phyloP scores from a whole-genome alignment of 2,113 vertebrate species.

The Poeciliopsis turrubarensis region DNA sequence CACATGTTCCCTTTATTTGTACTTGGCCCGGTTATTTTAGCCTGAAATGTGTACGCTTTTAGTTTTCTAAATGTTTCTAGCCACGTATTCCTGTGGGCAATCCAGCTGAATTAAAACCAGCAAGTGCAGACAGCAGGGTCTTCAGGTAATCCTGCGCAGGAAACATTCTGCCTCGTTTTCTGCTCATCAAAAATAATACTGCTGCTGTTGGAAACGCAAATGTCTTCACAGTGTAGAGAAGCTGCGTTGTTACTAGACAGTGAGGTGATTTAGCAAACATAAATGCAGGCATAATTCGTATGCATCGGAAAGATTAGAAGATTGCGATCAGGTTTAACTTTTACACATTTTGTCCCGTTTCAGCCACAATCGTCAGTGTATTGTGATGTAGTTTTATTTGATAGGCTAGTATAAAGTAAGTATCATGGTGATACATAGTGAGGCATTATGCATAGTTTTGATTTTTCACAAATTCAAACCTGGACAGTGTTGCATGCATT shows the following conservation, averaged over 20 bases:
- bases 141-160: constrained; percentile 17
- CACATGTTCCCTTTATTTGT: neutral
- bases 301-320: neutral
- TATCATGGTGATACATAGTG: neutral
- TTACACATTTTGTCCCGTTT: neutral
- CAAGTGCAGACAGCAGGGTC: neutral
- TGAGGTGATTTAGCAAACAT: neutral
- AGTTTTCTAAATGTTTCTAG: constrained; percentile 5
- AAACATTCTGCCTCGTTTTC: constrained; percentile 17
- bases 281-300: constrained; percentile 15
- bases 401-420: neutral
- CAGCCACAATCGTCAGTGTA: neutral
- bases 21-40: neutral
- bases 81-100: neutral
- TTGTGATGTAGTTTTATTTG: neutral
- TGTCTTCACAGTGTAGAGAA: neutral
- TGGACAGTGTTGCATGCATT: neutral
- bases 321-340: neutral
- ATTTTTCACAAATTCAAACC: neutral
- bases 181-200: constrained; percentile 3
- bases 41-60: neutral
- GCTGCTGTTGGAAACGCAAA: neutral
- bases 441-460: neutral
- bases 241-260: neutral
- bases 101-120: constrained; percentile 7